Conservation (phyloP, 2,113 vertebrate species). For the Cichladusa arquata region DNA sequence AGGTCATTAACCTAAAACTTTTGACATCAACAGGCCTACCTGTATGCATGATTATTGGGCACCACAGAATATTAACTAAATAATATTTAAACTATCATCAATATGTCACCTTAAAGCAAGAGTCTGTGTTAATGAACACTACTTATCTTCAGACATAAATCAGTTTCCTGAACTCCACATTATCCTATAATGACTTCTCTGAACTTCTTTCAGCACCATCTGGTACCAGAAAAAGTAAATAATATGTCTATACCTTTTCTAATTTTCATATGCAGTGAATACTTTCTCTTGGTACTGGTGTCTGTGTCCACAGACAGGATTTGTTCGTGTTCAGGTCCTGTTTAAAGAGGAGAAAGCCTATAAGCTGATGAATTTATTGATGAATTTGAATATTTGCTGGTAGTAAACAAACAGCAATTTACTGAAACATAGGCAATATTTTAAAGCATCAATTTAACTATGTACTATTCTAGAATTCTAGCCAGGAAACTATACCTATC, state of each 20-base stretch:
- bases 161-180: constrained; percentile 19
- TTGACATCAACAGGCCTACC: not conserved
- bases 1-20: not conserved
- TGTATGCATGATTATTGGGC: not conserved
- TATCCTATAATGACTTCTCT: constrained; percentile 28
- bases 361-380: not conserved
- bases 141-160: constrained; percentile 10
- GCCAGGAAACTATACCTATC: not conserved
- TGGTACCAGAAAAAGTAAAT: constrained; percentile 47
- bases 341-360: not conserved
- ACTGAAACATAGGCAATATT: not conserved
- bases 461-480: not conserved
- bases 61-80: not conserved
- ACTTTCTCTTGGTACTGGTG: not conserved
- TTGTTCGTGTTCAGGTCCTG: not conserved
- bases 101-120: not conserved
- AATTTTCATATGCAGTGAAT: not conserved
- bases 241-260: constrained; percentile 14
- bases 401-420: not conserved
- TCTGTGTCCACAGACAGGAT: not conserved
- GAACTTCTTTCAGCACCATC: constrained; percentile 57
- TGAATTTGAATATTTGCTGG: not conserved
- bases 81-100: not conserved
- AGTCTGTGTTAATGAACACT: not conserved
- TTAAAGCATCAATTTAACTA: not conserved